Base-by-base conservation (phyloP, 1,140 invertebrate species). In the Psilanteris sp. region DNA sequence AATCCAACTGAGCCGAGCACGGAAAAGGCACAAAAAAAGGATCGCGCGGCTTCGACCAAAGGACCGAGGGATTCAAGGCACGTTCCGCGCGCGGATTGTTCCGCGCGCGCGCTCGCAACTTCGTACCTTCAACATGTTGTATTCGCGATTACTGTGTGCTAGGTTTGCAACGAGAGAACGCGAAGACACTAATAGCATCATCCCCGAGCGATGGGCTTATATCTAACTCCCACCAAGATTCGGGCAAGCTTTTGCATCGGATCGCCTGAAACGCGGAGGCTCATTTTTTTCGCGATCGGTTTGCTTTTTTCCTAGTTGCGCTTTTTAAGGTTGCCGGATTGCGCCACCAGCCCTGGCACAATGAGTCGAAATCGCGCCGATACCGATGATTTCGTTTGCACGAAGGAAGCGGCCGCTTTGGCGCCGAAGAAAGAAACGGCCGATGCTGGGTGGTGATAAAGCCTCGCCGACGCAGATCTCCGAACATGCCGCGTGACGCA, bases 141-240 rank as follows among this genome's bases (percentile, higher is more conserved):
- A n/a, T 44, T 62, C 77, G 55, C 70, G 78, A 71, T 67, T 77
- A 74, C 64, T 64, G 48, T 80, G 66, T 73, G 61, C 52, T 79
- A 78, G 72, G 77, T 79, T 71, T 75, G 31, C 70, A 70, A 79
- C 70, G 74, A 80, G 77, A 78, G 74, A 80, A 64, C 81, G 79
- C 80, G 79, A 85, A 87, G 82, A 86, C 81, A 89, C 87, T 89
- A 86, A 87, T 89, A 84, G 84, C 86, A 86, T 88, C 82, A 88
- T 87, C 81, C 83, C 81, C 74, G 75, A 73, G 61, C 78, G 79
- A 85, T 86, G 85, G 82, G 78, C 81, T 89, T 89, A 89, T 89
- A 89, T 89, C 72, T 83, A 81, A 83, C 87, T 89, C 87, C 87
- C 87, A 88, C 87, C 81, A 72, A 13, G 6, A 14, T 62, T 61